Percentiles rank a stretch among this genome's conserved stretches.
These are phyloP conservation scores for Acanthosepion esculentum DNA, from an alignment of 2,888 invertebrate species.

Conservation along the genomic window DNA sequence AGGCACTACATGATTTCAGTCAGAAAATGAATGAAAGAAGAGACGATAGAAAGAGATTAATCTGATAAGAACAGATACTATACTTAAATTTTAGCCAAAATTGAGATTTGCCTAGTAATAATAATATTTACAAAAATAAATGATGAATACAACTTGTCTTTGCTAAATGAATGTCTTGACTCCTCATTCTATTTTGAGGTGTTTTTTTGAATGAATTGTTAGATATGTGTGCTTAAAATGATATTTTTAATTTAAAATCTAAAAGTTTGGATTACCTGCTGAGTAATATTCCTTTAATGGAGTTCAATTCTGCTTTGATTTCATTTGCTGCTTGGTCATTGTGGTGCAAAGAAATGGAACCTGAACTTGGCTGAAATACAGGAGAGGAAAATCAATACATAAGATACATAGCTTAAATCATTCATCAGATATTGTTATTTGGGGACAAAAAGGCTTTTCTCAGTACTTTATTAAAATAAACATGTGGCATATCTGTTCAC, in stretches of 20 bases:
- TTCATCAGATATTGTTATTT: not conserved
- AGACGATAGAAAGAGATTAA: too few relatives aligned
- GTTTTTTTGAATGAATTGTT: not conserved
- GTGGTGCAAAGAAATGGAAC: conserved; percentile 48
- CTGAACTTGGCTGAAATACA: not conserved
- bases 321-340: conserved; percentile 59
- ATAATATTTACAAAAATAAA: too few relatives aligned
- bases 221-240: not conserved
- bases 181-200: too few relatives aligned
- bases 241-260: too few relatives aligned
- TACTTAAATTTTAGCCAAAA: too few relatives aligned
- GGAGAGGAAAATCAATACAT: not conserved
- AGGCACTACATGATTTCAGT: too few relatives aligned
- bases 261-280: conserved; percentile 60
- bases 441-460: not conserved
- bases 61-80: too few relatives aligned
- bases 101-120: too few relatives aligned
- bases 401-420: not conserved
- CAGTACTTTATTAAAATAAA: not conserved
- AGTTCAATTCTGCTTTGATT: conserved; percentile 64
- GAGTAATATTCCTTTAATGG: conserved; percentile 66
- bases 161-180: too few relatives aligned
- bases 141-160: too few relatives aligned
- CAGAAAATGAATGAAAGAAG: too few relatives aligned
- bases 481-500: not conserved